Evolutionary conservation across 2,888 invertebrate species (phyloP).

Genomic region (Chirona hameri): DNA sequence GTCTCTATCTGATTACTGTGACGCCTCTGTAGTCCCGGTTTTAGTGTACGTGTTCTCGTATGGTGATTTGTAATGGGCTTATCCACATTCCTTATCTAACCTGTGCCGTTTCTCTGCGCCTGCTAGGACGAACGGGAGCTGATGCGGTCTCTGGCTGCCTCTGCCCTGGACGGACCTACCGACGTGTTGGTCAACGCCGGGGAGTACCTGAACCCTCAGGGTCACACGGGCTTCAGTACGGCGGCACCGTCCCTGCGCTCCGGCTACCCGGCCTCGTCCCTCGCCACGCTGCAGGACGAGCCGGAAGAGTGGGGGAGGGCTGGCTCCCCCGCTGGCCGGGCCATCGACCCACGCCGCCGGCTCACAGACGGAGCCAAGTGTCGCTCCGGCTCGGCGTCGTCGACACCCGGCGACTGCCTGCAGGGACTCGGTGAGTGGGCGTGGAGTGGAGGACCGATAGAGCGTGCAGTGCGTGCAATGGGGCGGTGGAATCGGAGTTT

Average conservation of each 20-base stretch:
- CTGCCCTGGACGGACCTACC: constrained; percentile 2
- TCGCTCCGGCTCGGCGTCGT: neutral
- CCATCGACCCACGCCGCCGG: neutral
- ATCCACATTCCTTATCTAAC: neutral
- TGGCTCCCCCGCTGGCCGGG: neutral
- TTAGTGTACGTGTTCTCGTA: too few species aligned
- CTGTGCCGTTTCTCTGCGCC: neutral
- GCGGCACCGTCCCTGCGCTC: constrained; percentile 8
- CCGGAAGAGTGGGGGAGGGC: neutral
- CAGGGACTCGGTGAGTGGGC: neutral
- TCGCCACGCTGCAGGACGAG: neutral
- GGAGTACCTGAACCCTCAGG: constrained; percentile 22
- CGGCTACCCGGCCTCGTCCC: constrained; percentile 8
- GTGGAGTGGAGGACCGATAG: too few species aligned
- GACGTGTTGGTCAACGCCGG: constrained; percentile 23
- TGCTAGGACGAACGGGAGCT: constrained; percentile 81
- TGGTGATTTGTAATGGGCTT: too few species aligned
- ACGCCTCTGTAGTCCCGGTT: too few species aligned
- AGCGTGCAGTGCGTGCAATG: neutral
- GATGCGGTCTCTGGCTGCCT: constrained; percentile 65
- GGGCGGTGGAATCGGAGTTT: neutral
- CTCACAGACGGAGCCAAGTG: neutral
- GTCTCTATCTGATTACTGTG: too few species aligned
- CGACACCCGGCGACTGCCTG: neutral
- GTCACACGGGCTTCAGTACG: neutral